Evolutionary conservation across 1,140 invertebrate species (phyloP).

Genomic region (Magallana gigas): DNA sequence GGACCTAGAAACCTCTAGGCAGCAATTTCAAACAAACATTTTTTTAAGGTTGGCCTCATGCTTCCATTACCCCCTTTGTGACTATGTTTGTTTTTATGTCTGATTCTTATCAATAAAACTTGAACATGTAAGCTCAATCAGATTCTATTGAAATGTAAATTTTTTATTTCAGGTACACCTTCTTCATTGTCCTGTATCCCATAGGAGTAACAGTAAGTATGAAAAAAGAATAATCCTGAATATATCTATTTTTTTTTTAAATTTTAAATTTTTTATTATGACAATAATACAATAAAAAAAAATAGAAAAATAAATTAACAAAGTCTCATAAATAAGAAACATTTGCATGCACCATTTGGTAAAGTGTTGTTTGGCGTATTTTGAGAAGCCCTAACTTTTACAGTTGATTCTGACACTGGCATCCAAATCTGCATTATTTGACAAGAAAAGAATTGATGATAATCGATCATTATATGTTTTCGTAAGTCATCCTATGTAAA

Average conservation of each 20-base stretch:
- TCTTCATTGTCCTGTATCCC: constrained; percentile 95
- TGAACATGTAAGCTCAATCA: neutral
- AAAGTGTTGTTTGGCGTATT: too few species aligned
- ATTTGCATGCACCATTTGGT: too few species aligned
- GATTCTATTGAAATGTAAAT: too few species aligned
- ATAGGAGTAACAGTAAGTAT: constrained; percentile 88
- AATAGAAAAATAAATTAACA: too few species aligned
- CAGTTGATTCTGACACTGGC: too few species aligned
- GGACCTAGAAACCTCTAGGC: neutral
- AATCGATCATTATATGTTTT: too few species aligned
- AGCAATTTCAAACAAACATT: neutral
- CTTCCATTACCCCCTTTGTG: neutral
- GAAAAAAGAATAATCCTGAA: neutral
- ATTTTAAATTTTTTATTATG: neutral
- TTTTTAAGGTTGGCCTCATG: neutral
- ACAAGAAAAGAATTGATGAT: too few species aligned
- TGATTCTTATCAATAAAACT: neutral
- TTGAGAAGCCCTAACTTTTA: too few species aligned
- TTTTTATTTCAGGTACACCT: constrained; percentile 84
- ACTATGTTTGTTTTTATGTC: neutral
- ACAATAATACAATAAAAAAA: too few species aligned
- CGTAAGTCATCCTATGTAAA: too few species aligned
- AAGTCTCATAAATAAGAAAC: too few species aligned
- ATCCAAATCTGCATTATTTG: too few species aligned
- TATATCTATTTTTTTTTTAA: neutral